phyloP scores from a whole-genome alignment of 2,797 vertebrate species.

The Enoplosus armatus region DNA sequence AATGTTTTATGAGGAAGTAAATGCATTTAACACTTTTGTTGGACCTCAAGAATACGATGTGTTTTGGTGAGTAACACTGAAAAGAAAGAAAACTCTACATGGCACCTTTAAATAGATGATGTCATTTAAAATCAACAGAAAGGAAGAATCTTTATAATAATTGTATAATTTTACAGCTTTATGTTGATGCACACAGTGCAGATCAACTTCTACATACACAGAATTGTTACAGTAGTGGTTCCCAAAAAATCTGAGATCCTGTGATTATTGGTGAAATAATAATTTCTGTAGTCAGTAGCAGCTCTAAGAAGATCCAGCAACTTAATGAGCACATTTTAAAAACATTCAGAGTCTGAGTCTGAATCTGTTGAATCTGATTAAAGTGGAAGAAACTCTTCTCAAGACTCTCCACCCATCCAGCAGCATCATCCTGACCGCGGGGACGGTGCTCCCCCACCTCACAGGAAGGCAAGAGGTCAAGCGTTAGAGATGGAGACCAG shows the following conservation, averaged over 20 bases:
- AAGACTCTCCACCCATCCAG: background rate
- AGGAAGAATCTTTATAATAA: background rate
- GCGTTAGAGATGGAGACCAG: background rate
- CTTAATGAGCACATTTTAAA: background rate
- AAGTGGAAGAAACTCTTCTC: background rate
- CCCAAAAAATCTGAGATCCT: too few species aligned
- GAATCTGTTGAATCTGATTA: background rate
- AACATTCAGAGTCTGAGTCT: background rate
- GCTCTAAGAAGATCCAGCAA: slow-evolving; percentile 30
- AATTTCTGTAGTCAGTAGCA: background rate
- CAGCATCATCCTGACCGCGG: background rate
- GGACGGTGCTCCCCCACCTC: background rate
- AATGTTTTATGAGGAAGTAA: background rate
- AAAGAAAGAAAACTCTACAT: background rate
- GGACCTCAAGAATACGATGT: background rate
- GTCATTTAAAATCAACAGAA: background rate
- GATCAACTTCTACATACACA: background rate
- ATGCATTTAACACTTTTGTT: background rate
- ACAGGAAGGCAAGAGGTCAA: background rate
- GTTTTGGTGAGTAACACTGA: background rate
- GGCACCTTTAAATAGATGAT: background rate
- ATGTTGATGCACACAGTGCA: background rate
- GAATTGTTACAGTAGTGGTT: background rate
- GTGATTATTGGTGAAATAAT: background rate
- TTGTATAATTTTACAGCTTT: background rate